Evolutionary conservation across 1,140 invertebrate species (phyloP).

Genomic region (Aethina tumida): DNA sequence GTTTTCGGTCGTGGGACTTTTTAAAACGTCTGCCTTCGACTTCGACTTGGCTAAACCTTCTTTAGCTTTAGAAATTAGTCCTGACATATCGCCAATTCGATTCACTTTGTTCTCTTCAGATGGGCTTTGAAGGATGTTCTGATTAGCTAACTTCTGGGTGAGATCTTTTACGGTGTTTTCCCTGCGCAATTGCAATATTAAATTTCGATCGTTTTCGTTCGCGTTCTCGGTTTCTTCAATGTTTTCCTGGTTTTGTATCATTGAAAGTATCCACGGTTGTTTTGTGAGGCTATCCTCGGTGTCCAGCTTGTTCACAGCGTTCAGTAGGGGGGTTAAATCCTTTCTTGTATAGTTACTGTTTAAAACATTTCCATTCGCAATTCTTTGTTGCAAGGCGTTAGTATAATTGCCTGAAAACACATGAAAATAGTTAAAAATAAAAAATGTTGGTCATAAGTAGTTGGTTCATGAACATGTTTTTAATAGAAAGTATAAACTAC

Average conservation of each 20-base stretch:
- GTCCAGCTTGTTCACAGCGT: constrained; percentile 47
- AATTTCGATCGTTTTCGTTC: constrained; percentile 48
- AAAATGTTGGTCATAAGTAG: too few relatives aligned
- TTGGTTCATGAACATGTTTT: too few relatives aligned
- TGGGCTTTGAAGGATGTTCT: constrained; percentile 48
- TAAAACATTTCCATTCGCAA: constrained; percentile 41
- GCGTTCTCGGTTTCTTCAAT: constrained; percentile 41
- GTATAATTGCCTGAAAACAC: constrained; percentile 41
- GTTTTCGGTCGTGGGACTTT: constrained; percentile 53
- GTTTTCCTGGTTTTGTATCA: constrained; percentile 42
- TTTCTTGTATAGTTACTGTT: constrained; percentile 38
- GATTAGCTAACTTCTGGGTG: constrained; percentile 70
- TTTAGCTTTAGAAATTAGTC: constrained; percentile 86
- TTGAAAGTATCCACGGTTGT: constrained; percentile 48
- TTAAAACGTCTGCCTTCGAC: constrained; percentile 61
- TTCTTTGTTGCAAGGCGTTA: constrained; percentile 45
- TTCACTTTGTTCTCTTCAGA: constrained; percentile 41
- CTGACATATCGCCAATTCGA: constrained; percentile 72
- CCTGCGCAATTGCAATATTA: constrained; percentile 52
- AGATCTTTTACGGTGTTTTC: constrained; percentile 72
- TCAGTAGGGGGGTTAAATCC: constrained; percentile 46
- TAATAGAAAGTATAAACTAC: too few relatives aligned
- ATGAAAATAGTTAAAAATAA: too few relatives aligned
- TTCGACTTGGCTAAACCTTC: constrained; percentile 80
- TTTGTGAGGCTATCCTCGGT: constrained; percentile 43